phyloP scores from a whole-genome alignment of 2,888 invertebrate species.

The Chesias legatella region DNA sequence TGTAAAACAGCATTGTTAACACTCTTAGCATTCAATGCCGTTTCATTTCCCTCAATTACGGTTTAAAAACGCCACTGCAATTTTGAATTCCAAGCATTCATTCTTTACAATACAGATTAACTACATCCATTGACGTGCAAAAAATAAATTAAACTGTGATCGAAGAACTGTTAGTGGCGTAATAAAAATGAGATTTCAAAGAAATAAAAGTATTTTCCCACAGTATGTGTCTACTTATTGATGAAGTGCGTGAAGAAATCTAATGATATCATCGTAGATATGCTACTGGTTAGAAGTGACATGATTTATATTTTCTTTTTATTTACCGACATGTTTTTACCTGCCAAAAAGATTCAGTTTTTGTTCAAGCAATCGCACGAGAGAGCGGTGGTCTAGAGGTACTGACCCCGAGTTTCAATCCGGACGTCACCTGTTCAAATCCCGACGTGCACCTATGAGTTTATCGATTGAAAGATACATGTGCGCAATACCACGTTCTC shows the following conservation, averaged over 20 bases:
- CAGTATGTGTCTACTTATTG: slow-evolving; percentile 38
- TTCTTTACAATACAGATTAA: slow-evolving; percentile 41
- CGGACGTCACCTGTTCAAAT: too few species aligned
- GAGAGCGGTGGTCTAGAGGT: too few species aligned
- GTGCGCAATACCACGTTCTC: too few species aligned
- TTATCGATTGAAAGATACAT: too few species aligned
- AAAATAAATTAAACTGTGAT: slow-evolving; percentile 65
- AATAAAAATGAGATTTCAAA: slow-evolving; percentile 67
- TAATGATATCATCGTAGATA: slow-evolving; percentile 35
- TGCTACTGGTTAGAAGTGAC: slow-evolving; percentile 15
- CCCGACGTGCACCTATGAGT: too few species aligned
- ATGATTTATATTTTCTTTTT: slow-evolving; percentile 18
- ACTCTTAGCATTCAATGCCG: slow-evolving; percentile 7
- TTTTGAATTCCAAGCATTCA: slow-evolving; percentile 35
- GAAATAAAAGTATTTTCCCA: slow-evolving; percentile 60
- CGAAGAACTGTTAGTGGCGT: slow-evolving; percentile 53
- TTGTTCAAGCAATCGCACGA: too few species aligned
- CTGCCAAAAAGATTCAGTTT: too few species aligned
- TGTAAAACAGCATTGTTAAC: neutral
- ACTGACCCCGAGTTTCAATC: too few species aligned
- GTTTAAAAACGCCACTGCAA: slow-evolving; percentile 14
- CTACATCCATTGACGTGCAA: slow-evolving; percentile 48
- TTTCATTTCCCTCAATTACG: slow-evolving; percentile 13
- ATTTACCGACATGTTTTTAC: too few species aligned
- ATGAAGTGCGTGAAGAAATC: slow-evolving; percentile 53